Percentiles rank a stretch among this genome's conserved stretches.
These are phyloP conservation scores for Solenodon paradoxus DNA, from an alignment of 2,113 vertebrate species.

Conservation along the genomic window DNA sequence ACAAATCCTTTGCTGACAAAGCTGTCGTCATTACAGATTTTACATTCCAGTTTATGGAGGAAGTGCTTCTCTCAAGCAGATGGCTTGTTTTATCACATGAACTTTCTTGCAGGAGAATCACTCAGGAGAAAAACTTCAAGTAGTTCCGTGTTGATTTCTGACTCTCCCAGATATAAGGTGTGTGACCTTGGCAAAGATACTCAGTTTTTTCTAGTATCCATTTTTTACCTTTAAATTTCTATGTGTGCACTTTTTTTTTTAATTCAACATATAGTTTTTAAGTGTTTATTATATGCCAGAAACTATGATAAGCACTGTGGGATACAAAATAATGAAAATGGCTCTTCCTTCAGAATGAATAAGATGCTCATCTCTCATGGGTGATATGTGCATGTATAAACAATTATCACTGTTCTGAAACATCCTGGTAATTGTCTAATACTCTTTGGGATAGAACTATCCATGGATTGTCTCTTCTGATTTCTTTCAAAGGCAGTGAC, in stretches of 20 bases:
- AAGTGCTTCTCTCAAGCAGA: constrained; percentile 51
- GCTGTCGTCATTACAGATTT: constrained; percentile 47
- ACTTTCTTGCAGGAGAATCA: constrained; percentile 26
- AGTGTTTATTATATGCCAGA: not conserved
- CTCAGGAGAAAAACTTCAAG: constrained; percentile 24
- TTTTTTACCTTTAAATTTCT: not conserved
- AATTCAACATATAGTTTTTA: not conserved
- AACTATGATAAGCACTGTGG: not conserved
- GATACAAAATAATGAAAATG: not conserved
- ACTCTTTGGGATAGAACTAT: not conserved
- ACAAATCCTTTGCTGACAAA: constrained; percentile 67
- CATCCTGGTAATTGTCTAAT: not conserved
- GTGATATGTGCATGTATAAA: not conserved
- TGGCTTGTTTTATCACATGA: constrained; percentile 56
- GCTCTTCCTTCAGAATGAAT: not conserved
- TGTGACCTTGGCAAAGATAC: not conserved
- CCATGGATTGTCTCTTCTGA: not conserved
- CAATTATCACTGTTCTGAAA: not conserved
- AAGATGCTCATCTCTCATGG: not conserved
- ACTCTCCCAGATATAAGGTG: not conserved
- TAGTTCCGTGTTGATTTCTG: not conserved
- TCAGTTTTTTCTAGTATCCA: not conserved
- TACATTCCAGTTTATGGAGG: constrained; percentile 30
- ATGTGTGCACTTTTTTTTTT: not conserved
- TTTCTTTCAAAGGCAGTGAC: not conserved